Conservation (phyloP, 2,797 vertebrate species). For the Ataeniobius toweri region DNA sequence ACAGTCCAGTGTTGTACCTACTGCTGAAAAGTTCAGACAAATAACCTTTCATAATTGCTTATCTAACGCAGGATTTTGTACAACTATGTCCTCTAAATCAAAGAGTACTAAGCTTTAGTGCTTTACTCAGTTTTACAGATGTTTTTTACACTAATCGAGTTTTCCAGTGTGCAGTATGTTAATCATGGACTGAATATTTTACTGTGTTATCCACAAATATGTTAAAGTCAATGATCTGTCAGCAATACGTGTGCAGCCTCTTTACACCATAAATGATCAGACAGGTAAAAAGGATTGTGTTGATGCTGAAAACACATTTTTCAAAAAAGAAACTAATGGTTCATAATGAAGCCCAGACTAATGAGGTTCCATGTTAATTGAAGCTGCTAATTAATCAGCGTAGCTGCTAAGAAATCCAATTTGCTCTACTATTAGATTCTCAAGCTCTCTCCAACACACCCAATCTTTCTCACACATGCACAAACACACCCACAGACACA, state of each 20-base stretch:
- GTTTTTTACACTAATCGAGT: not conserved
- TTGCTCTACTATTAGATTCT: conserved; percentile 25
- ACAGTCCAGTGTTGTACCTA: conserved; percentile 1
- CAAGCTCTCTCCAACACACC: not conserved
- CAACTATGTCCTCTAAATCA: not conserved
- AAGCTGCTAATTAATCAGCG: conserved; percentile 41
- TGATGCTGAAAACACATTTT: not conserved
- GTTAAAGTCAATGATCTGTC: not conserved
- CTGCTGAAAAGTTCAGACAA: not conserved
- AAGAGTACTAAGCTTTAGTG: too few species aligned
- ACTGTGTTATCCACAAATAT: not conserved
- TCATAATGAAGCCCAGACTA: conserved; percentile 24
- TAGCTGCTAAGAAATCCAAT: conserved; percentile 42
- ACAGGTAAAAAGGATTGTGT: not conserved
- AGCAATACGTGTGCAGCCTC: not conserved
- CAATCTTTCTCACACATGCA: conserved; percentile 11
- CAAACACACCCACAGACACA: not conserved
- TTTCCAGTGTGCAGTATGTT: too few species aligned
- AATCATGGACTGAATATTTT: not conserved
- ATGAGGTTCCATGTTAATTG: conserved; percentile 51
- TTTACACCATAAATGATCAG: not conserved
- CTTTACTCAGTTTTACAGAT: not conserved
- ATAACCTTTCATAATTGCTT: not conserved
- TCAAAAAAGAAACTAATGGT: conserved; percentile 19
- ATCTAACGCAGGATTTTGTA: not conserved